A percentile compares a stretch with the other conserved stretches of the same genome.
Conservation (phyloP, 2,113 vertebrate genomes). For the Candoia aspera region DNA sequence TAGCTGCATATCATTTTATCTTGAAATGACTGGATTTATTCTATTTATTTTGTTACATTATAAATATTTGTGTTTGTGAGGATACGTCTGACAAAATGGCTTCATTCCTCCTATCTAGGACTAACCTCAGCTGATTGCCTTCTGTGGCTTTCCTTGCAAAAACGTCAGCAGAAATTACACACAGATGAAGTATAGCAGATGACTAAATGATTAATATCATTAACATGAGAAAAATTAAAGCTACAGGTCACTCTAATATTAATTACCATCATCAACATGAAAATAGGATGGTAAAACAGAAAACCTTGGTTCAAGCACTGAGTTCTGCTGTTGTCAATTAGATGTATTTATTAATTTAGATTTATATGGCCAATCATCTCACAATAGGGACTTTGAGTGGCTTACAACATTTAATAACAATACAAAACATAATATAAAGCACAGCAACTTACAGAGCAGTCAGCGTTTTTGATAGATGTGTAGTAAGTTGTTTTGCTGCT, state of each 20-base stretch:
- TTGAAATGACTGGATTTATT: neutral
- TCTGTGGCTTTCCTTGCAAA: neutral
- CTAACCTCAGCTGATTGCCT: neutral
- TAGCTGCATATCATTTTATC: neutral
- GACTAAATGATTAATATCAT: slow-evolving; percentile 1
- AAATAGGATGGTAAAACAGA: slow-evolving; percentile 14
- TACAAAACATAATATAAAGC: neutral
- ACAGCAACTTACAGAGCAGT: neutral
- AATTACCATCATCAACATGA: neutral
- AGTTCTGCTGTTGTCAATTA: neutral
- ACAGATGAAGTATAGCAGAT: neutral
- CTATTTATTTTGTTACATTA: neutral
- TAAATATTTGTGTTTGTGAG: slow-evolving; percentile 33
- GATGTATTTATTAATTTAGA: neutral
- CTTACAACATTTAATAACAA: neutral
- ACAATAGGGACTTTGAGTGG: neutral
- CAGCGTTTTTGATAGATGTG: neutral
- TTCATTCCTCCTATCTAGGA: neutral
- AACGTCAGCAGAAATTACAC: neutral
- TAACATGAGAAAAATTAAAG: neutral
- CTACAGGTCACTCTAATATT: neutral
- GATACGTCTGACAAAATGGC: neutral
- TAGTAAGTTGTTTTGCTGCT: neutral
- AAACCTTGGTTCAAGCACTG: slow-evolving; percentile 19
- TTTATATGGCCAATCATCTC: neutral